Evolutionary conservation across 2,797 vertebrate genomes (phyloP).

Genomic region (Karalla daura): DNA sequence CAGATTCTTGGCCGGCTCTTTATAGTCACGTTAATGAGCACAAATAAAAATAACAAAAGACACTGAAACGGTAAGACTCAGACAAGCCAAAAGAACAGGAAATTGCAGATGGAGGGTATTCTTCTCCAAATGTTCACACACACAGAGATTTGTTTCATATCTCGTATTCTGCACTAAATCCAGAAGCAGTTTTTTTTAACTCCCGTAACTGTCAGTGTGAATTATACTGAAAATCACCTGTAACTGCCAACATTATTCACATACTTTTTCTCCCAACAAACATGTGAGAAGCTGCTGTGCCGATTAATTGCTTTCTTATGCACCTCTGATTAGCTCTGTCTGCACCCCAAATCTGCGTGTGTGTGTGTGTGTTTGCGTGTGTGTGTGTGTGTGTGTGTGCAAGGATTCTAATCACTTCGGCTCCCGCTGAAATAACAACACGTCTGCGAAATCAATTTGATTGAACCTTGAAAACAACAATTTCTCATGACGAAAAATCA

Average conservation of each 20-base stretch:
- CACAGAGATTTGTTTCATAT: conserved; percentile 5
- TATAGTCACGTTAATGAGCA: conserved; percentile 40
- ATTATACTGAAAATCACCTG: too few species aligned
- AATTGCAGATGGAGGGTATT: conserved; percentile 4
- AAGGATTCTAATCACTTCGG: conserved; percentile 71
- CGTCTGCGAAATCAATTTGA: conserved; percentile 74
- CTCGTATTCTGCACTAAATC: conserved; percentile 6
- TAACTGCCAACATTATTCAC: conserved; percentile 28
- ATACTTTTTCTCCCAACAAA: conserved; percentile 25
- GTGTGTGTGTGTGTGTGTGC: conserved; percentile 31
- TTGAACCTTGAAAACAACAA: conserved; percentile 63
- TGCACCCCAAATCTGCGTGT: conserved; percentile 56
- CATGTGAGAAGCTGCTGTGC: conserved; percentile 44
- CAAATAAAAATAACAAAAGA: conserved; percentile 47
- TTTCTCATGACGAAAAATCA: conserved; percentile 59
- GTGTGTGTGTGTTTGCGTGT: conserved; percentile 35
- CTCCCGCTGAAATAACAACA: conserved; percentile 46
- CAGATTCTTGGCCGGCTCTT: conserved; percentile 36
- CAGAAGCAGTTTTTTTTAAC: too few species aligned
- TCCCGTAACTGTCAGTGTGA: too few species aligned
- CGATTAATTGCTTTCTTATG: conserved; percentile 72
- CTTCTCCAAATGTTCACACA: conserved; percentile 2
- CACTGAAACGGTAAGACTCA: conserved; percentile 13
- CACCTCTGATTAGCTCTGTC: conserved; percentile 70
- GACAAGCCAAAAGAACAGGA: conserved; percentile 4